Conservation (phyloP, 1,140 invertebrate genomes). For the Drosophila triauraria region DNA sequence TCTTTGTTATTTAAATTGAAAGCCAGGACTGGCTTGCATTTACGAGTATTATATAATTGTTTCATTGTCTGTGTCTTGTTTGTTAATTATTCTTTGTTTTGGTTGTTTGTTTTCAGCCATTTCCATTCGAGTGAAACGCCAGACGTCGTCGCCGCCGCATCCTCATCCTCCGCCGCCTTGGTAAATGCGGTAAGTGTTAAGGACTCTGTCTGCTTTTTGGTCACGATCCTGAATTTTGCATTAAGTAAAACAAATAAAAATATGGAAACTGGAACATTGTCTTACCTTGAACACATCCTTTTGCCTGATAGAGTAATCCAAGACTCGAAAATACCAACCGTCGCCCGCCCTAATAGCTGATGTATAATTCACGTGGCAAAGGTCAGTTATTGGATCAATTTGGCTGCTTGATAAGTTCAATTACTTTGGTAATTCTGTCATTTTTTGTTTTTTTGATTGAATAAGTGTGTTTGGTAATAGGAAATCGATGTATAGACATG, state of each 20-base stretch:
- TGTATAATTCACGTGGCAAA: not conserved
- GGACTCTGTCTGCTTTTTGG: not conserved
- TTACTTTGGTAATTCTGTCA: conserved; percentile 14
- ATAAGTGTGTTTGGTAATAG: conserved; percentile 4
- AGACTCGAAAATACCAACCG: not conserved
- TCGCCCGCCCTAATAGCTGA: too few species aligned
- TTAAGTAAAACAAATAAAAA: not conserved
- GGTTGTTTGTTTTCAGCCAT: conserved; percentile 42
- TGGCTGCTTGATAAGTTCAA: conserved; percentile 10
- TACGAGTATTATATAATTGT: not conserved
- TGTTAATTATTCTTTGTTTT: conserved; percentile 22
- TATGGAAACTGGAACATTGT: not conserved
- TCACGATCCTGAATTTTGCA: not conserved
- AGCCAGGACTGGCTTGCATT: not conserved
- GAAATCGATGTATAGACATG: conserved; percentile 1
- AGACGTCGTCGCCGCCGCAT: conserved; percentile 13
- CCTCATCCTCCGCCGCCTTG: conserved; percentile 54
- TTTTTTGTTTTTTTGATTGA: conserved; percentile 5
- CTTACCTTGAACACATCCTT: not conserved
- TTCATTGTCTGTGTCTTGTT: not conserved
- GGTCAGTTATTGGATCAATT: conserved; percentile 26
- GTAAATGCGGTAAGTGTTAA: conserved; percentile 49
- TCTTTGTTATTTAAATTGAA: not conserved
- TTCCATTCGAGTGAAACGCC: conserved; percentile 46
- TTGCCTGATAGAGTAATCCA: not conserved